Evolutionary conservation across 1,140 invertebrate species (phyloP), one percentile per base, ranked within the genome.

Genomic region (Stegodyphus dumicola): DNA sequence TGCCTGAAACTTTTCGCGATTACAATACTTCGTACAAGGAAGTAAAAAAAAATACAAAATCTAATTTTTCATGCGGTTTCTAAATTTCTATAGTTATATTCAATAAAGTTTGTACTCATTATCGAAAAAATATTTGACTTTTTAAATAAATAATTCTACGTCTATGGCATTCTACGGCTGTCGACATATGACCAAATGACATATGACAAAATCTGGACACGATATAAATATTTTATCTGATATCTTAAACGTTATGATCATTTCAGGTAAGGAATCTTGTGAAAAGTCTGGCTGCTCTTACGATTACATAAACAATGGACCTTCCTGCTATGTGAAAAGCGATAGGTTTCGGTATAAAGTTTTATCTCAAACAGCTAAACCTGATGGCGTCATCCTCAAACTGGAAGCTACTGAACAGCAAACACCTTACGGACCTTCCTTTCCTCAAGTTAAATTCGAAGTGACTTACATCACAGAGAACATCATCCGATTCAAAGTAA

Each of bases 401-500:
- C 17, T 80, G 18, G 10, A 17, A 5, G 73, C n/a, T 33, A 17
- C 9, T 6, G 15, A 11, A 7, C 6, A n/a, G 53, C 11, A 10
- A 0, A 80, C 67, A 6, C 78, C 67, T 5, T 80, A 80, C 33
- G 78, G 78, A 11, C 53, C 53, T 2, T 52, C 53, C 10, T 6
- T 80, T 7, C 2, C 17, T 1, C 7, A n/a, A 0, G 69, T 73
- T 5, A 51, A 17, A 10, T 60, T 87, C 13, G 13, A 85, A 15
- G 13, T 79, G 17, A 70, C 15, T n/a, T 85, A 77, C 54, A 71
- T 87, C 17, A 87, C 74, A 11, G 56, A 77, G 65, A 60, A 87
- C 13, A 87, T 87, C 65, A 9, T 87, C 11, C 48, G 86, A 66
- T 77, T 87, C 33, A 71, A 85, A 69, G 83, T 87, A 70, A 80